Conservation (phyloP, 2,113 vertebrate genomes). For the Ia io region DNA sequence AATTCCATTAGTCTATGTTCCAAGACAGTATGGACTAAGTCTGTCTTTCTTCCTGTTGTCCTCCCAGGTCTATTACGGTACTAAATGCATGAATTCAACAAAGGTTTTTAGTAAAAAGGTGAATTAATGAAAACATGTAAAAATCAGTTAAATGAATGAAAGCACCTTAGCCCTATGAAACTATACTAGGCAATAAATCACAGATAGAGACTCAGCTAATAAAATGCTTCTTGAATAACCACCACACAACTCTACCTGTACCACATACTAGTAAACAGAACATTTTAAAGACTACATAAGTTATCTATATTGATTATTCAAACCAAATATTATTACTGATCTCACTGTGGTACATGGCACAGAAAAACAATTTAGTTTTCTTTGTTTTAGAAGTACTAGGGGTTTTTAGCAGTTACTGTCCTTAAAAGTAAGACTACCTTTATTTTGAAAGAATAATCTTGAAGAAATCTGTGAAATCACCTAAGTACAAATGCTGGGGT, state of each 20-base stretch:
- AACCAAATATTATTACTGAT: constrained; percentile 31
- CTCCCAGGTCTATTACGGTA: not conserved
- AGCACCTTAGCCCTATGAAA: not conserved
- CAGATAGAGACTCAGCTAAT: not conserved
- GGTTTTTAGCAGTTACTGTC: not conserved
- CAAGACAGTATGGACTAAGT: constrained; percentile 17
- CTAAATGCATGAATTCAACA: constrained; percentile 10
- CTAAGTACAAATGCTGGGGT: not conserved
- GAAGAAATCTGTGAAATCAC: constrained; percentile 25
- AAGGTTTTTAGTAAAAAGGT: not conserved
- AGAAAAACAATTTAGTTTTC: constrained; percentile 25
- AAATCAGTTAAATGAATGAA: constrained; percentile 33
- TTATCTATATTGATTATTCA: not conserved
- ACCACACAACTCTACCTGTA: not conserved
- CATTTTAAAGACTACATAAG: not conserved
- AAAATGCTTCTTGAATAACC: not conserved
- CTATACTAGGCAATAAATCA: constrained; percentile 1
- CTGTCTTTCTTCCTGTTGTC: not conserved
- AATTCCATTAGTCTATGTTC: constrained; percentile 27
- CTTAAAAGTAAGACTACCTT: not conserved
- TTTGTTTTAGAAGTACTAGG: not conserved
- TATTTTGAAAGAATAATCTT: constrained; percentile 6
- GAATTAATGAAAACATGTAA: constrained; percentile 1
- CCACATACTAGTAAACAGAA: not conserved
- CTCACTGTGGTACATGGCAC: not conserved